Evolutionary conservation across 2,888 invertebrate genomes (phyloP).

Genomic region (Calliscelio sp.): DNA sequence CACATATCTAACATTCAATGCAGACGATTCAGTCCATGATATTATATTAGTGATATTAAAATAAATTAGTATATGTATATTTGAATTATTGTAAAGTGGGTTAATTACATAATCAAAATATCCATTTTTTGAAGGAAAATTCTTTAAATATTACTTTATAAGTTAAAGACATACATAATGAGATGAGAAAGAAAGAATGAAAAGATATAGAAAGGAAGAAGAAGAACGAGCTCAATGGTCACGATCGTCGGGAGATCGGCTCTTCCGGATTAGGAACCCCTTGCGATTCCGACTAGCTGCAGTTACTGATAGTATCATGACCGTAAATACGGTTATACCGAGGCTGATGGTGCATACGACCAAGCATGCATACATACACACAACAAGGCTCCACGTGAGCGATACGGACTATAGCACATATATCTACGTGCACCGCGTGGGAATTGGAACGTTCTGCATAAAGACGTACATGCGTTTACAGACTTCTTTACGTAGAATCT

Average conservation of each 20-base stretch:
- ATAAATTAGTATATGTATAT: too few species aligned
- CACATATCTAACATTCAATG: too few species aligned
- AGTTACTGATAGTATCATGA: slow-evolving; percentile 70
- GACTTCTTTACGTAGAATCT: slow-evolving; percentile 45
- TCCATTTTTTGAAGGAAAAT: too few species aligned
- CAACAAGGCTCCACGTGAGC: slow-evolving; percentile 38
- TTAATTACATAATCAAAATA: too few species aligned
- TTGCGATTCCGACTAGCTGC: slow-evolving; percentile 70
- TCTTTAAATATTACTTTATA: too few species aligned
- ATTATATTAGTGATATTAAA: too few species aligned
- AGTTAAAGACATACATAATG: slow-evolving; percentile 47
- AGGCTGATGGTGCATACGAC: slow-evolving; percentile 65
- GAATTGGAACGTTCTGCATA: slow-evolving; percentile 83
- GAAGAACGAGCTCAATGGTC: slow-evolving; percentile 68
- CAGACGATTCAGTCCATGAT: too few species aligned
- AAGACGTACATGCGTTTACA: slow-evolving; percentile 64
- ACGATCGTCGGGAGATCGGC: slow-evolving; percentile 71
- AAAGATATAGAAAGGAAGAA: slow-evolving; percentile 48
- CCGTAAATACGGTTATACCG: slow-evolving; percentile 72
- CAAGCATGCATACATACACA: slow-evolving; percentile 55
- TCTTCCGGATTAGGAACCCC: slow-evolving; percentile 71
- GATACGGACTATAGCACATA: slow-evolving; percentile 53
- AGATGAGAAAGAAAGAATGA: slow-evolving; percentile 29
- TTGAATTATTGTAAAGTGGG: too few species aligned
- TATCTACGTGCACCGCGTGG: slow-evolving; percentile 79